Percentiles rank a stretch among this genome's conserved stretches.
Conservation (phyloP, 2,797 vertebrate genomes). For the Distichodus sexfasciatus region DNA sequence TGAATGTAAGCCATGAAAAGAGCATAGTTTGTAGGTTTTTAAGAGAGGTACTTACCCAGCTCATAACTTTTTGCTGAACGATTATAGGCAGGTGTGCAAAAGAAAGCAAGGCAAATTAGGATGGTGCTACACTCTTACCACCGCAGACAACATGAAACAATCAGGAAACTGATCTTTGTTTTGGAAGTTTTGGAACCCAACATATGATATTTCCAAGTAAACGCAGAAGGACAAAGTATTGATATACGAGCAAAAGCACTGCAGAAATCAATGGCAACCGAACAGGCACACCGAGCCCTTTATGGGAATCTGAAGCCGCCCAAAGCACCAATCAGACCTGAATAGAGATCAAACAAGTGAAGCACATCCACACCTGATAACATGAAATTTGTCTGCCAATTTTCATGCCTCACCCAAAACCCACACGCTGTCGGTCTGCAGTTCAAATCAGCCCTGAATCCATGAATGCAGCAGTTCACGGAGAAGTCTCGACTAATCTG, state of each 20-base stretch:
- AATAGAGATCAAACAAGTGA: neutral
- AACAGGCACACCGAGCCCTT: no score
- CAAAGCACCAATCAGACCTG: constrained; percentile 18
- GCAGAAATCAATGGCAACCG: no score
- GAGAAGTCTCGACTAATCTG: no score
- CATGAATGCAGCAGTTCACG: neutral
- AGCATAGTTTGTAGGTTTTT: neutral
- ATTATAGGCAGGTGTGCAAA: constrained; percentile 1
- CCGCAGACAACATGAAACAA: no score
- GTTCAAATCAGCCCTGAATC: constrained; percentile 2
- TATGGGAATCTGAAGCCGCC: no score
- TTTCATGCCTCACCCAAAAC: no score
- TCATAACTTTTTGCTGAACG: no score
- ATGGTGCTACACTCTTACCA: no score
- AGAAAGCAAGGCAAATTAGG: no score
- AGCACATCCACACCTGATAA: neutral
- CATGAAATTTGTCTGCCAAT: no score
- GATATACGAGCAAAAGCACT: neutral
- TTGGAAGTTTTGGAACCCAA: constrained; percentile 3
- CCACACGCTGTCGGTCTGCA: no score
- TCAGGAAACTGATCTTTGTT: neutral
- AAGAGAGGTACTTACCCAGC: no score
- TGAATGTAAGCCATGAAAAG: neutral
- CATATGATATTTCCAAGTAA: neutral
- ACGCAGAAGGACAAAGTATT: neutral